A percentile compares a stretch with the other conserved stretches of the same genome.
Evolutionary conservation across 2,113 vertebrate genomes (phyloP).

Genomic region (Atlantisia rogersi): DNA sequence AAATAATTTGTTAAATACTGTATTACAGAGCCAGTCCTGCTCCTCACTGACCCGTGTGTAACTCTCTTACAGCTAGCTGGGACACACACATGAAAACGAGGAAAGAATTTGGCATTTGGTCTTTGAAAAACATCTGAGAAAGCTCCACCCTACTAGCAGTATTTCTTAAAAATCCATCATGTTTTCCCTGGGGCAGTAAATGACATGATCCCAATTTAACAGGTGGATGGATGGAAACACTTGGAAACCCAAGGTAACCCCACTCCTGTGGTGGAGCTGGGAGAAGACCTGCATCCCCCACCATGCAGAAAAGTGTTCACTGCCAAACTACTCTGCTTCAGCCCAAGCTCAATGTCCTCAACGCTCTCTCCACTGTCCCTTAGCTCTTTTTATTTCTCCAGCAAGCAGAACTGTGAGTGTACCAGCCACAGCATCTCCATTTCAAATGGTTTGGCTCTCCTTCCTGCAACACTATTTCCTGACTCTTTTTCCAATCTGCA

Average conservation of each 20-base stretch:
- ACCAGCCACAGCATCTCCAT: neutral
- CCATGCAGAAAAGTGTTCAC: neutral
- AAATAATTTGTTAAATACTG: conserved; percentile 6
- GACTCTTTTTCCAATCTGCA: conserved; percentile 23
- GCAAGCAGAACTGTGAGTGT: neutral
- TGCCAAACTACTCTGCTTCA: neutral
- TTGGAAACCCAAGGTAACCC: neutral
- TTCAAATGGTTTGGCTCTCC: conserved; percentile 14
- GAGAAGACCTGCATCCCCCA: neutral
- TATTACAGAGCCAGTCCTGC: neutral
- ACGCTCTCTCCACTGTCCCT: neutral
- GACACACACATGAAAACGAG: neutral
- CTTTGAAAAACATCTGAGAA: conserved; percentile 37
- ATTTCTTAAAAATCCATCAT: neutral
- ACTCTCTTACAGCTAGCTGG: conserved; percentile 2
- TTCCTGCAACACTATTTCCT: conserved; percentile 17
- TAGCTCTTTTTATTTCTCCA: neutral
- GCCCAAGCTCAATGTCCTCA: neutral
- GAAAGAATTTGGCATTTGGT: conserved; percentile 26
- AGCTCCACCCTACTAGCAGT: neutral
- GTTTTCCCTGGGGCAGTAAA: neutral
- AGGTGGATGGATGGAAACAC: neutral
- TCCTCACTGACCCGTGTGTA: neutral
- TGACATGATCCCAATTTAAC: neutral
- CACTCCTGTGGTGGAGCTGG: neutral